Percentiles rank a stretch among this genome's conserved stretches.
Evolutionary conservation across 2,113 vertebrate genomes (phyloP).

Genomic region (Onychorhynchus coronatus): DNA sequence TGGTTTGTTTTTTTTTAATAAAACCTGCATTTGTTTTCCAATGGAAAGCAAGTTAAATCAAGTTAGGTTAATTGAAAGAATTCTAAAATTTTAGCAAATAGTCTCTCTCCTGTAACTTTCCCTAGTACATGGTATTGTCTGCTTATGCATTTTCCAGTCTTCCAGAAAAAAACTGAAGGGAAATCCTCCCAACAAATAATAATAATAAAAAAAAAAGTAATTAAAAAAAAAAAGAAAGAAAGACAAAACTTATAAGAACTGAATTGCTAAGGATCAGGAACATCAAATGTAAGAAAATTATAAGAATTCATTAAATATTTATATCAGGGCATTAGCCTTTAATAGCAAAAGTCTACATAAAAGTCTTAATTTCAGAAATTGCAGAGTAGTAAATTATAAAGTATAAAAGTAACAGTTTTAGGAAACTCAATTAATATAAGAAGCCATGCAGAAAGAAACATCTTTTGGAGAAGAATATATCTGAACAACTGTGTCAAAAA

Average conservation of each 20-base stretch:
- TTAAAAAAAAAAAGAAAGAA: no score
- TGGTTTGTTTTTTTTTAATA: fast-evolving
- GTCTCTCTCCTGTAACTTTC: not conserved
- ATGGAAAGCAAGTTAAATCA: not conserved
- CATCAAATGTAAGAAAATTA: not conserved
- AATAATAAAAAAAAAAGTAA: no score
- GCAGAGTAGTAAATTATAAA: not conserved
- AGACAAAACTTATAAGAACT: not conserved
- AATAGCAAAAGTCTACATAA: not conserved
- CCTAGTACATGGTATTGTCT: fast-evolving
- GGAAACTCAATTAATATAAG: not conserved
- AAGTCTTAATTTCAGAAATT: not conserved
- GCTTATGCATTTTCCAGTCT: not conserved
- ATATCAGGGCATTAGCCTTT: conserved; percentile 7
- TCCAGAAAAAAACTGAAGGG: not conserved
- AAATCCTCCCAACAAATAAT: not conserved
- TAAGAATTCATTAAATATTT: conserved; percentile 39
- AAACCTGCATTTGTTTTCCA: not conserved
- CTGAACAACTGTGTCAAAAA: not conserved
- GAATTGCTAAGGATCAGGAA: not conserved
- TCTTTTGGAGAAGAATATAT: not conserved
- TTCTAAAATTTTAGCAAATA: not conserved
- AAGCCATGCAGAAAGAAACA: not conserved
- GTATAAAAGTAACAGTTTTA: conserved; percentile 1
- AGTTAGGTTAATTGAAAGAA: not conserved